These are phyloP conservation scores for Podarcis siculus DNA, from an alignment of 2,797 vertebrate species.

Conservation along the genomic window DNA sequence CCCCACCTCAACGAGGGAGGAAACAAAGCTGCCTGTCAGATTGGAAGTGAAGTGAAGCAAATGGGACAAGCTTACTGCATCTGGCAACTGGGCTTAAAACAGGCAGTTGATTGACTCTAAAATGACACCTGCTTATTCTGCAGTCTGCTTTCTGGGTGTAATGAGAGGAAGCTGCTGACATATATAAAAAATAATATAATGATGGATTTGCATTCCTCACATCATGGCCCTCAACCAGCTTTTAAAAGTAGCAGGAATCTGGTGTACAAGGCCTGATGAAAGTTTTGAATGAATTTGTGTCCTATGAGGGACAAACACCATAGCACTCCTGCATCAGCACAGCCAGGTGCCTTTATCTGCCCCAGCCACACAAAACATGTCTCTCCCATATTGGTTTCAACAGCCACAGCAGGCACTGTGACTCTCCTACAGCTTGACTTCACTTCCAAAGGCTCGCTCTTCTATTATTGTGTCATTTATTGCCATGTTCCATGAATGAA, in stretches of 20 bases:
- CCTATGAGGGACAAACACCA: no score
- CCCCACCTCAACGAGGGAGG: not conserved
- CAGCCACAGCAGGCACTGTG: no score
- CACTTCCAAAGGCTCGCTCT: no score
- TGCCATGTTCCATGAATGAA: no score
- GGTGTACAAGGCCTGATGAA: not conserved
- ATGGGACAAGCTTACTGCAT: not conserved
- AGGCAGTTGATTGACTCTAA: not conserved
- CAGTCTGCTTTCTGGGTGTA: not conserved
- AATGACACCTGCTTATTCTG: not conserved
- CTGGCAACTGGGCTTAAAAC: not conserved
- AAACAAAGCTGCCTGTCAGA: not conserved
- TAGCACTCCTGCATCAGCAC: no score
- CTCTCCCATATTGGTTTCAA: no score
- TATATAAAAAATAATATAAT: not conserved
- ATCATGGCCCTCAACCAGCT: not conserved
- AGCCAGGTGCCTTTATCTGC: not conserved
- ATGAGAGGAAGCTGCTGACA: rapidly evolving
- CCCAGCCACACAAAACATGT: slow-evolving; percentile 6
- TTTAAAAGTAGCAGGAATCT: not conserved
- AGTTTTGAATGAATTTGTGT: not conserved
- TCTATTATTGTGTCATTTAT: no score
- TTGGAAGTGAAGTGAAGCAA: slow-evolving; percentile 17
- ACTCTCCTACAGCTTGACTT: no score
- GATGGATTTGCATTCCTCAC: slow-evolving; percentile 19